Conservation (phyloP, 2,113 vertebrate genomes). For the Atlantisia rogersi region DNA sequence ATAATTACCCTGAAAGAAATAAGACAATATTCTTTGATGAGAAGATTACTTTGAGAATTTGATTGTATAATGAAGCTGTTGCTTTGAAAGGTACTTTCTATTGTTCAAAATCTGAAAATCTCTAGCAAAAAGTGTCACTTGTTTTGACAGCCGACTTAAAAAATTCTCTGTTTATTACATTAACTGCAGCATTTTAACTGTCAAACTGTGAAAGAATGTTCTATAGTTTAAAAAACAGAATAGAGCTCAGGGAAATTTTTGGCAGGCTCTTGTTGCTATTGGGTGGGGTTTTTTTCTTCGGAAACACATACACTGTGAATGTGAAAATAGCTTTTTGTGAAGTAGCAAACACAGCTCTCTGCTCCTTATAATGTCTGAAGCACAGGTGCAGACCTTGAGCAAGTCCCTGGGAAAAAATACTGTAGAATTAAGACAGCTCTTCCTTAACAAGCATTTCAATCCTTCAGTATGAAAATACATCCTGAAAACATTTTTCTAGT, state of each 20-base stretch:
- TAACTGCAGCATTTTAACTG: conserved; percentile 85
- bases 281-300: conserved; percentile 9
- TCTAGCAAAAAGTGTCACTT: conserved; percentile 81
- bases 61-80: conserved; percentile 84
- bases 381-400: conserved; percentile 68
- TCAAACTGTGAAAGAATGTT: conserved; percentile 85
- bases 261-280: conserved; percentile 81
- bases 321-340: conserved; percentile 77
- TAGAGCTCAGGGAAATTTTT: conserved; percentile 76
- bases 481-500: conserved; percentile 23
- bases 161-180: conserved; percentile 86
- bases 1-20: conserved; percentile 80
- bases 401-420: conserved; percentile 50
- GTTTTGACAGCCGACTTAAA: conserved; percentile 84
- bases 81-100: conserved; percentile 84
- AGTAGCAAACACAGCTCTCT: conserved; percentile 60
- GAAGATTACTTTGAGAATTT: conserved; percentile 83
- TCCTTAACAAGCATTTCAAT: background rate
- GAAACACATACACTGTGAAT: conserved; percentile 75
- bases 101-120: conserved; percentile 82
- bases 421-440: conserved; percentile 39
- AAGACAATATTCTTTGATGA: conserved; percentile 85
- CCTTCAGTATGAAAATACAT: conserved; percentile 25
- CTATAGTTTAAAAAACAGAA: conserved; percentile 84
- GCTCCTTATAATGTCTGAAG: conserved; percentile 61